Conservation (phyloP, 2,113 vertebrate genomes). For the Tragelaphus imberbis region DNA sequence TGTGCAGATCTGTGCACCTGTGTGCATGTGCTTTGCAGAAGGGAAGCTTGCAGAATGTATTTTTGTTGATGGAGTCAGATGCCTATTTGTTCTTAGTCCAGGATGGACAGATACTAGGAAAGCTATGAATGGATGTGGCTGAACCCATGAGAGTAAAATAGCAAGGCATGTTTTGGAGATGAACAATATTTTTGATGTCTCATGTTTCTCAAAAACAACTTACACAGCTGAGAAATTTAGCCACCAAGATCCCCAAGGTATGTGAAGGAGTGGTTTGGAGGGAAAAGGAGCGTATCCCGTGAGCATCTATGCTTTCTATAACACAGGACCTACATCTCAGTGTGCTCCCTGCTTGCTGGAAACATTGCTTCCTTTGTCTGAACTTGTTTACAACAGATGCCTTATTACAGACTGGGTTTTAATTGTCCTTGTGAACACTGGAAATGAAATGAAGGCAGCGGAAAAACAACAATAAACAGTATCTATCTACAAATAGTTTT, state of each 20-base stretch:
- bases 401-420: slow-evolving; percentile 57
- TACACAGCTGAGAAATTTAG: not conserved
- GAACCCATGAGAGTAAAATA: not conserved
- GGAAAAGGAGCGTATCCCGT: not conserved
- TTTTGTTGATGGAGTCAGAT: not conserved
- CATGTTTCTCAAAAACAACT: not conserved
- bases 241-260: not conserved
- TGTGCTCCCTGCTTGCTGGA: slow-evolving; percentile 30
- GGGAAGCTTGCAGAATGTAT: not conserved
- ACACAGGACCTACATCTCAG: not conserved
- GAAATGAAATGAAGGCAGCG: slow-evolving; percentile 51
- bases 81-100: not conserved
- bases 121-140: not conserved
- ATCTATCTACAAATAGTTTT: not conserved
- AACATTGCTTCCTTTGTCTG: slow-evolving; percentile 68
- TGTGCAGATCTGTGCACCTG: not conserved
- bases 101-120: not conserved
- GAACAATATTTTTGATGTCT: not conserved
- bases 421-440: slow-evolving; percentile 59
- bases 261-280: not conserved
- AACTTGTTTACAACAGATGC: slow-evolving; percentile 65
- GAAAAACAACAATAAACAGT: slow-evolving; percentile 32
- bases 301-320: not conserved
- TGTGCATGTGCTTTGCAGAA: not conserved
- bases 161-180: not conserved